phyloP scores from a whole-genome alignment of 2,113 vertebrate genomes.

The Daphoenositta chrysoptera region DNA sequence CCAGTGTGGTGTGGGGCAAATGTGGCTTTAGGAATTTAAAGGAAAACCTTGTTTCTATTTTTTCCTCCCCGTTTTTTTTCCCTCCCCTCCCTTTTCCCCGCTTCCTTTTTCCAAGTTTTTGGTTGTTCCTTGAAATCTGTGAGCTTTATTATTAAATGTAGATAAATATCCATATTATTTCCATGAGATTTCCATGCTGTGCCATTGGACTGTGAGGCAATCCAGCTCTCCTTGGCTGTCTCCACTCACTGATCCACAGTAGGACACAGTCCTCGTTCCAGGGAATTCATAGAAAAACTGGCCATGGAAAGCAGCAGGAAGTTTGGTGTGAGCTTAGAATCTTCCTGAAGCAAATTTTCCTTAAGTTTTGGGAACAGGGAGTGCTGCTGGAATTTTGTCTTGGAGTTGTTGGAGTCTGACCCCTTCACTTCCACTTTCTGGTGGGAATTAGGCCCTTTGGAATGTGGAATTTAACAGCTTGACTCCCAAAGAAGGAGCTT shows the following conservation, averaged over 20 bases:
- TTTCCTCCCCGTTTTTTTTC: background rate
- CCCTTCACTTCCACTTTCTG: background rate
- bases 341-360: background rate
- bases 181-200: background rate
- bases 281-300: fast-evolving
- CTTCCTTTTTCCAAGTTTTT: background rate
- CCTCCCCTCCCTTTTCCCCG: background rate
- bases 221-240: background rate
- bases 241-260: fast-evolving
- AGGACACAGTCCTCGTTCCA: background rate
- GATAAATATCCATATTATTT: background rate
- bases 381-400: background rate
- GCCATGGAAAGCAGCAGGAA: background rate
- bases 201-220: background rate
- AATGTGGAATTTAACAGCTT: background rate
- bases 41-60: background rate
- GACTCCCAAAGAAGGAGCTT: background rate
- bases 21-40: background rate
- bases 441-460: background rate
- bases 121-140: background rate
- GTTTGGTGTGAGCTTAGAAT: background rate
- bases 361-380: background rate
- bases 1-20: background rate
- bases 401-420: background rate
- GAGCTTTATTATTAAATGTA: background rate